Evolutionary conservation across 2,888 invertebrate species (phyloP).

Genomic region (Melieria picta): DNA sequence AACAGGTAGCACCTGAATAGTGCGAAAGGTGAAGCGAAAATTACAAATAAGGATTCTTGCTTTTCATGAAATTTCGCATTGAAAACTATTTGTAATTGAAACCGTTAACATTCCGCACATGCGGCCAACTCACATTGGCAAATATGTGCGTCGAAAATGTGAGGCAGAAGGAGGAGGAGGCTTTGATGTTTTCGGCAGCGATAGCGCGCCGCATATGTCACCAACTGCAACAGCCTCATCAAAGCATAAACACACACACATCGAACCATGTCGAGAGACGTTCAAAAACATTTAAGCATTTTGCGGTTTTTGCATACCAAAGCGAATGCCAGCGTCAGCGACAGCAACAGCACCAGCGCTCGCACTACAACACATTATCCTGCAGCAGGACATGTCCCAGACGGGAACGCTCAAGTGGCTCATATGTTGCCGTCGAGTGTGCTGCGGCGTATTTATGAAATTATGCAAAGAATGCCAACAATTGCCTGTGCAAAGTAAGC

Average conservation of each 20-base stretch:
- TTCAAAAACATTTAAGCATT: slow-evolving; percentile 47
- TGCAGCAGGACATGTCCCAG: too few relatives aligned
- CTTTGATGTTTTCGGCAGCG: neutral
- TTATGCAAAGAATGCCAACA: too few relatives aligned
- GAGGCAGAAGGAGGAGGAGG: neutral
- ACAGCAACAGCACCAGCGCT: neutral
- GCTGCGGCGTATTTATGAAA: too few relatives aligned
- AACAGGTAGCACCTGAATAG: neutral
- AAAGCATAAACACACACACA: slow-evolving; percentile 4
- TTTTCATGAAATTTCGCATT: neutral
- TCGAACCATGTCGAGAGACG: neutral
- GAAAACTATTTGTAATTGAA: neutral
- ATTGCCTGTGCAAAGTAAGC: too few relatives aligned
- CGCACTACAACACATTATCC: too few relatives aligned
- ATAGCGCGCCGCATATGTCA: neutral
- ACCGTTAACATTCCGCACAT: neutral
- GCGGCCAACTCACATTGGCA: neutral
- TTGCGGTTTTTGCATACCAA: slow-evolving; percentile 53
- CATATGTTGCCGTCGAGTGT: too few relatives aligned
- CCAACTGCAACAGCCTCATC: slow-evolving; percentile 11
- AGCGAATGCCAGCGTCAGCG: slow-evolving; percentile 6
- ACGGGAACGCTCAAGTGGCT: too few relatives aligned
- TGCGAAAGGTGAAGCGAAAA: neutral
- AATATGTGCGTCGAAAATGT: neutral
- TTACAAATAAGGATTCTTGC: neutral